These are phyloP conservation scores for Gobio occitaniae DNA, from an alignment of 2,797 vertebrate genomes.

Conservation along the genomic window DNA sequence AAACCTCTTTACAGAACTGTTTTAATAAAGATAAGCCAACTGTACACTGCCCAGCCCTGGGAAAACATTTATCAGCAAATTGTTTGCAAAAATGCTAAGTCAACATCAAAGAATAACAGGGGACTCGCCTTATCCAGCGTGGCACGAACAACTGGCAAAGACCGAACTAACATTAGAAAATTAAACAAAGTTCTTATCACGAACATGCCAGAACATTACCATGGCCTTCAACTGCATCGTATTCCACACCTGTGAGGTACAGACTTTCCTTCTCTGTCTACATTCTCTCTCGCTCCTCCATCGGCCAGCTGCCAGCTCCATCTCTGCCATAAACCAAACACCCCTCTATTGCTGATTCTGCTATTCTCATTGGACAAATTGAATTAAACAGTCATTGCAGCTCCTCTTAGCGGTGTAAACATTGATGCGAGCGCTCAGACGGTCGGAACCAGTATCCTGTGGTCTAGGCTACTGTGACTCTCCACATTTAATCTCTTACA, in stretches of 20 bases:
- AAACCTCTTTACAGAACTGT: constrained; percentile 17
- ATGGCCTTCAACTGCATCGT: not conserved
- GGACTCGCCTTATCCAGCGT: constrained; percentile 5
- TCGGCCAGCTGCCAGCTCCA: not conserved
- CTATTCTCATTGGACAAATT: constrained; percentile 39
- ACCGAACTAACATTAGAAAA: constrained; percentile 16
- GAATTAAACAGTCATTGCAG: constrained; percentile 38
- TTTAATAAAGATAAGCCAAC: constrained; percentile 31
- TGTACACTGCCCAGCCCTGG: constrained; percentile 31
- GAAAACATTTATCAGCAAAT: constrained; percentile 58
- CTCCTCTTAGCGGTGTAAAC: constrained; percentile 52
- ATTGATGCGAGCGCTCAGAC: constrained; percentile 6
- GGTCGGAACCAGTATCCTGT: constrained; percentile 21
- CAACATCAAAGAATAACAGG: constrained; percentile 34
- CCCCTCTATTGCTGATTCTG: constrained; percentile 3
- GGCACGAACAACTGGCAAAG: constrained; percentile 35
- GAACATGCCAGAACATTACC: constrained; percentile 12
- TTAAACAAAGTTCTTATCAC: constrained; percentile 38
- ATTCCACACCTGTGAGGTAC: constrained; percentile 16
- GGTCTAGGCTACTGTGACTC: constrained; percentile 31
- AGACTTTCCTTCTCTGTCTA: not conserved
- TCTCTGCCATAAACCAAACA: constrained; percentile 9
- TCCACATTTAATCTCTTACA: constrained; percentile 45
- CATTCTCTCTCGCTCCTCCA: not conserved
- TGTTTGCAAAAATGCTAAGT: constrained; percentile 49